These are phyloP conservation scores for Sepiola atlantica DNA, from an alignment of 2,888 invertebrate species.

Conservation along the genomic window DNA sequence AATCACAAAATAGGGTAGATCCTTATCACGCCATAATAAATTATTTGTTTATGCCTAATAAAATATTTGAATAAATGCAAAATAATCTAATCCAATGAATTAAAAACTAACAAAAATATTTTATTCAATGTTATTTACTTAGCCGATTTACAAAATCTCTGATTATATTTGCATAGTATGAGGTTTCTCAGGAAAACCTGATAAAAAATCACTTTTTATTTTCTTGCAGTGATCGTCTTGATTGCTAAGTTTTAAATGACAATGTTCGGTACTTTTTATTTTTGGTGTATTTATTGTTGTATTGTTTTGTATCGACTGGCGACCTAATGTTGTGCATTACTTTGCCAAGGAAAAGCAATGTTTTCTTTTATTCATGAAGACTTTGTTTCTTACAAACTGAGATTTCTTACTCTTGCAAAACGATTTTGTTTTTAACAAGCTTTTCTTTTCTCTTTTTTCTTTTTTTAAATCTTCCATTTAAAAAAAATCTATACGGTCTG, in stretches of 20 bases:
- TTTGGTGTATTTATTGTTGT: not conserved
- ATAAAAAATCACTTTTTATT: not conserved
- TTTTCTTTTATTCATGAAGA: conserved; percentile 32
- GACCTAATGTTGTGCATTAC: not conserved
- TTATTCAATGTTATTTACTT: not conserved
- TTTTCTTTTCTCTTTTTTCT: not conserved
- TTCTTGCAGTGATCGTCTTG: not conserved
- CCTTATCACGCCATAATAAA: too few relatives aligned
- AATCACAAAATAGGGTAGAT: too few relatives aligned
- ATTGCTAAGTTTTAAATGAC: not conserved
- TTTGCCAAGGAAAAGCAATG: not conserved
- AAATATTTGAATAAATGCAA: not conserved
- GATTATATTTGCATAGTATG: not conserved
- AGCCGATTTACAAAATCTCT: not conserved
- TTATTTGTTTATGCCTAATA: not conserved
- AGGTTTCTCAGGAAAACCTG: not conserved
- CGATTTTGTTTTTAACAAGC: not conserved
- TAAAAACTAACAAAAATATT: not conserved
- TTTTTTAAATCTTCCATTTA: not conserved
- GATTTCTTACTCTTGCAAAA: not conserved
- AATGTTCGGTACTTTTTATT: not conserved
- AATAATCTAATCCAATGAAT: not conserved
- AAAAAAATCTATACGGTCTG: not conserved
- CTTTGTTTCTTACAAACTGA: not conserved
- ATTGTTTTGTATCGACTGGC: not conserved